Conservation (phyloP, 2,113 vertebrate species). For the Sceloporus tristichus region DNA sequence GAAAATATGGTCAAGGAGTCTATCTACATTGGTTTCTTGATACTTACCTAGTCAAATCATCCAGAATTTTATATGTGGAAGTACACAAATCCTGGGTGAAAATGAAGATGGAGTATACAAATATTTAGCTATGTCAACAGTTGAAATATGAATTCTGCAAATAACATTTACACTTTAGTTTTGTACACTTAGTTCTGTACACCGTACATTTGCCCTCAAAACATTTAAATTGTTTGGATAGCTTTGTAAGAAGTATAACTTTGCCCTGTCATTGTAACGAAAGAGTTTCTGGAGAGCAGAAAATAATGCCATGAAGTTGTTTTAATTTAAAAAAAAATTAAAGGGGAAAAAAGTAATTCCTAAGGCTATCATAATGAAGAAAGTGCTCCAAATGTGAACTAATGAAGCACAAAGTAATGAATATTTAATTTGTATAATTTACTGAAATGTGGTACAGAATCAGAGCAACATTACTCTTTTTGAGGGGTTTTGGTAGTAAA, state of each 20-base stretch:
- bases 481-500: conserved; percentile 39
- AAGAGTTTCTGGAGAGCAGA: conserved; percentile 67
- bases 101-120: conserved; percentile 49
- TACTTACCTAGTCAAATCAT: conserved; percentile 47
- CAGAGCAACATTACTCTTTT: conserved; percentile 76
- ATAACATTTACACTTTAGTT: conserved; percentile 38
- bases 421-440: conserved; percentile 89
- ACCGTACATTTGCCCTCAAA: conserved; percentile 45
- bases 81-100: conserved; percentile 56
- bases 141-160: conserved; percentile 65
- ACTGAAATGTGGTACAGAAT: conserved; percentile 80
- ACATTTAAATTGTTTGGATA: conserved; percentile 40
- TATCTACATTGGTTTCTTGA: background rate
- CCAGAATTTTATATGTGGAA: conserved; percentile 34
- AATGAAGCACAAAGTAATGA: conserved; percentile 86
- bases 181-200: conserved; percentile 39
- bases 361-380: conserved; percentile 80
- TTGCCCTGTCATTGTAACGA: conserved; percentile 69
- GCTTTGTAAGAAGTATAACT: conserved; percentile 60
- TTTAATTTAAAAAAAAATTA: conserved; percentile 32
- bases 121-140: conserved; percentile 64
- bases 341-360: conserved; percentile 69
- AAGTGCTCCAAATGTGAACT: conserved; percentile 81
- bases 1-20: background rate
- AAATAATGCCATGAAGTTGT: conserved; percentile 71